These are phyloP conservation scores for Chitala chitala DNA, from an alignment of 2,113 vertebrate species.

Conservation along the genomic window DNA sequence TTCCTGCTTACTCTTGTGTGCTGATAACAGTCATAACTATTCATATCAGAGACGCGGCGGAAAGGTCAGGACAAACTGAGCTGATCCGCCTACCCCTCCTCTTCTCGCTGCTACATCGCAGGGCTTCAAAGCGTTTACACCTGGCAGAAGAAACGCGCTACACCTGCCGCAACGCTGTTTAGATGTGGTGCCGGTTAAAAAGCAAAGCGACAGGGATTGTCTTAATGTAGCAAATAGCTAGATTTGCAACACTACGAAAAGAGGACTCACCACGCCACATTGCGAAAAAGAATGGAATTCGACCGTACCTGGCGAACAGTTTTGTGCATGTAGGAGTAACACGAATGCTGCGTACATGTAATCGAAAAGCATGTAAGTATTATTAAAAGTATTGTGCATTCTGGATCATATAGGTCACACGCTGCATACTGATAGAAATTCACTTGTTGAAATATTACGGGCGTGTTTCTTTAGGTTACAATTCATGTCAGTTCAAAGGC, in stretches of 20 bases:
- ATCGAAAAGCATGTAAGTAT: background rate
- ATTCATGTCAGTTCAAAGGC: background rate
- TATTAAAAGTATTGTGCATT: too few species aligned
- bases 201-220: too few species aligned
- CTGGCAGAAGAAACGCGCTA: slow-evolving; percentile 47
- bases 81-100: background rate
- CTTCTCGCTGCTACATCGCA: background rate
- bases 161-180: slow-evolving; percentile 17
- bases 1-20: too few species aligned
- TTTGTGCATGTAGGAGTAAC: background rate
- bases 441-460: background rate
- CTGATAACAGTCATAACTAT: background rate
- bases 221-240: too few species aligned
- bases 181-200: background rate
- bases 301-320: background rate
- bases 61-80: slow-evolving; percentile 31
- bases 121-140: slow-evolving; percentile 46
- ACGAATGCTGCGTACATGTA: background rate
- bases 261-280: background rate
- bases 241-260: too few species aligned
- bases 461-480: background rate
- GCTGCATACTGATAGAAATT: background rate
- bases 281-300: background rate
- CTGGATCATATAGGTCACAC: too few species aligned
- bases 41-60: background rate